Evolutionary conservation across 2,113 vertebrate species (phyloP), one percentile per base, ranked within the genome.

Genomic region (Hylia prasina): DNA sequence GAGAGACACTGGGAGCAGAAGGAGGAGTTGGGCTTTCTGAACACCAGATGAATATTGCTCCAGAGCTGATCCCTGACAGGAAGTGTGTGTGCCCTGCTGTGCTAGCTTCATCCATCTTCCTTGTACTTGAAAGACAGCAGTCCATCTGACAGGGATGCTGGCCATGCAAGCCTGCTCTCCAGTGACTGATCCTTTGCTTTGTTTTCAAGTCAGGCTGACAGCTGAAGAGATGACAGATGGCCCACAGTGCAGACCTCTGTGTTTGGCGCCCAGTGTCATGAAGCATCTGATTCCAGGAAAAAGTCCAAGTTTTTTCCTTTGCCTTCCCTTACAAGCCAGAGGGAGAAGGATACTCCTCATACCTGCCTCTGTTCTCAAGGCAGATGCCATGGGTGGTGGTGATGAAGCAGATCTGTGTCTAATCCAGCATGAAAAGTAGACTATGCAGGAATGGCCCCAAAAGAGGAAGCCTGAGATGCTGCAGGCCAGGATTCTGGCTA

Each of bases 151-250:
- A 75, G 2, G 5, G 72, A 69, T 87, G 44, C 56, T 84, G 44
- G 73, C 69, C 57, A 11, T 71, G 33, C 48, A 89, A n/a, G 68
- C 27, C 51, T 89, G 28, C 51, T 94, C 60, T 93, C 51, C 60
- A 84, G 60, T 65, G 57, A 54, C 81, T 70, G 33, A 68, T 31
- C 20, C 53, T 91, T 86, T 88, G 63, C 44, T 86, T 87, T 89
- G 47, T 68, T 93, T 91, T 90, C 4, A 3, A 79, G 57, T 39
- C 84, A 76, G 65, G 19, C 51, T 91, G 73, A 78, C 84, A 93
- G 61, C 39, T 91, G 48, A 89, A 89, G 48, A 87, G 11, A 48
- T 91, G 70, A 75, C 96, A 93, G 87, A 94, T 82, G 94, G 82
- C 72, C 57, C 22, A 33, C n/a, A 76, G 66, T 85, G 64, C 66